A percentile compares a stretch with the other conserved stretches of the same genome.
phyloP scores from a whole-genome alignment of 2,888 invertebrate species.

The Mythimna pallens region DNA sequence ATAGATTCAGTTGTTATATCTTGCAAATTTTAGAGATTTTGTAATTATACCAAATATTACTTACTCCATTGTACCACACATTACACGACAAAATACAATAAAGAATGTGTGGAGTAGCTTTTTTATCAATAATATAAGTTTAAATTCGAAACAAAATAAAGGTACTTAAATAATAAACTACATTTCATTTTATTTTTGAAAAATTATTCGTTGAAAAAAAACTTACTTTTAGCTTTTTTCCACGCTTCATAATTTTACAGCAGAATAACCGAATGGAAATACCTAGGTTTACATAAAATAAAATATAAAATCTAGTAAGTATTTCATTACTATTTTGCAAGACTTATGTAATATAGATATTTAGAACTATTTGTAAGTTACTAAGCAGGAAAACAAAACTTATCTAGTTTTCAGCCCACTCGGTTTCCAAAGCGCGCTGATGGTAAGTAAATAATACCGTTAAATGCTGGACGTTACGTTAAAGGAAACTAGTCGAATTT shows the following conservation, averaged over 20 bases:
- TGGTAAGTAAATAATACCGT: conserved; percentile 29
- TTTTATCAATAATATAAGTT: neutral
- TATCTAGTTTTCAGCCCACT: conserved; percentile 56
- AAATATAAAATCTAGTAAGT: conserved; percentile 7
- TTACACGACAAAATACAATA: conserved; percentile 15
- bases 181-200: too few relatives aligned
- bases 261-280: too few relatives aligned
- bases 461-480: conserved; percentile 6
- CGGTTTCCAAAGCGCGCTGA: conserved; percentile 21
- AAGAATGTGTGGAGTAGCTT: conserved; percentile 7
- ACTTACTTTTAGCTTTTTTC: too few relatives aligned
- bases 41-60: too few relatives aligned
- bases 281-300: conserved; percentile 5
- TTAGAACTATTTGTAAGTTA: conserved; percentile 19
- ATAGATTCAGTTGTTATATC: too few relatives aligned
- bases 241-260: too few relatives aligned
- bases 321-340: conserved; percentile 14
- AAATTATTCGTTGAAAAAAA: too few relatives aligned
- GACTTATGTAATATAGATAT: conserved; percentile 37
- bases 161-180: too few relatives aligned
- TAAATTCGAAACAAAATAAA: too few relatives aligned
- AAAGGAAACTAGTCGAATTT: conserved; percentile 1
- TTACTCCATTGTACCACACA: conserved; percentile 33
- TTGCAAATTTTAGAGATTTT: too few relatives aligned
- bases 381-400: conserved; percentile 56